These are phyloP conservation scores for Diadumene lineata DNA, from an alignment of 92 coral and sea anemone genomes.

Conservation along the genomic window DNA sequence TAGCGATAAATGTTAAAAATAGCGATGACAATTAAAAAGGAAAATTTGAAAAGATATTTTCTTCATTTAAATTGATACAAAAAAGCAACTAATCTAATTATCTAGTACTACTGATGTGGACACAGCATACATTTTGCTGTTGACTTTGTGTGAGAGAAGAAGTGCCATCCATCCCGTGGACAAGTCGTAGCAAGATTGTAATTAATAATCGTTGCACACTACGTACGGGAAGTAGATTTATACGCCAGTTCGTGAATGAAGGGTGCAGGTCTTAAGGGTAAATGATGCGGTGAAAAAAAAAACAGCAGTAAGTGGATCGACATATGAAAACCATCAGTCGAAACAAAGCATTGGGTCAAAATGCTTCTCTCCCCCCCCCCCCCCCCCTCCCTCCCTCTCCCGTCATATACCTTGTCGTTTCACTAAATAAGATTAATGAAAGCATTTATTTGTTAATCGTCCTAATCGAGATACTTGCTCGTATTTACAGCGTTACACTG, in stretches of 20 bases:
- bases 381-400: background rate
- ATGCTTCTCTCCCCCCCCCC: background rate
- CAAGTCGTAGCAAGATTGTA: background rate
- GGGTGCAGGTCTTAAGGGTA: background rate
- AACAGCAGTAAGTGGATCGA: background rate
- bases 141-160: no score
- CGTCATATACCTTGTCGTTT: background rate
- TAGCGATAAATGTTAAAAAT: background rate
- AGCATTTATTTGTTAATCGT: background rate
- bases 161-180: no score
- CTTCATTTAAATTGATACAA: no score
- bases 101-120: no score
- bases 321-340: background rate
- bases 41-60: no score
- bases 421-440: background rate
- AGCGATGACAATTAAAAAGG: background rate
- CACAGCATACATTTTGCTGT: no score
- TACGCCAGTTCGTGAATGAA: no score
- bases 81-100: no score
- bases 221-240: no score
- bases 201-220: no score
- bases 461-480: background rate
- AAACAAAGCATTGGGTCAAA: background rate
- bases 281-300: background rate
- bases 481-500: background rate